These are phyloP conservation scores for Hippocampus abdominalis DNA, from an alignment of 2,113 vertebrate species.

Conservation along the genomic window DNA sequence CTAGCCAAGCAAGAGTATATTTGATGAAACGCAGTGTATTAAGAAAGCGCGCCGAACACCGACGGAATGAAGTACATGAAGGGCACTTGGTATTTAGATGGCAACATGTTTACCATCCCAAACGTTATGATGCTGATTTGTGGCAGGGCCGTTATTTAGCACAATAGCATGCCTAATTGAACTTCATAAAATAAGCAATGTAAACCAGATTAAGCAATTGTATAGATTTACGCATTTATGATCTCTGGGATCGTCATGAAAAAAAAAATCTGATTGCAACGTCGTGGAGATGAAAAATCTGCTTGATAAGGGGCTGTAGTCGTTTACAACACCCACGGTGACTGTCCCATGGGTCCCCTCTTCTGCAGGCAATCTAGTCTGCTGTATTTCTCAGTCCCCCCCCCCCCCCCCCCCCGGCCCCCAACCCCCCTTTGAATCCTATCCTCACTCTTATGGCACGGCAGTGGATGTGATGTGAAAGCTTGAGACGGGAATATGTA, in stretches of 20 bases:
- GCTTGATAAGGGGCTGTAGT: constrained; percentile 56
- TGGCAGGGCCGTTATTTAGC: too few species aligned
- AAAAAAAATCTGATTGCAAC: constrained; percentile 47
- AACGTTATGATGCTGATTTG: neutral
- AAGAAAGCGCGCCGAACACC: constrained; percentile 5
- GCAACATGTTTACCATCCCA: neutral
- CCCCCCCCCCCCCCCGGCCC: constrained; percentile 40
- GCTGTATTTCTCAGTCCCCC: constrained; percentile 27
- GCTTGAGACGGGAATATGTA: neutral
- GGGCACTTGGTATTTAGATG: neutral
- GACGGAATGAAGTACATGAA: neutral
- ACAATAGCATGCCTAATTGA: neutral
- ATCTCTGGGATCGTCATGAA: constrained; percentile 18
- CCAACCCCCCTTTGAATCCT: constrained; percentile 27
- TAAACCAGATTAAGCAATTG: neutral
- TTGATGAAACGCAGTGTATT: constrained; percentile 23
- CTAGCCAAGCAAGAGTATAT: constrained; percentile 18
- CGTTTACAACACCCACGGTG: constrained; percentile 55
- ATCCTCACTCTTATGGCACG: neutral
- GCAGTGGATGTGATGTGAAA: constrained; percentile 5
- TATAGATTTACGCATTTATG: too few species aligned
- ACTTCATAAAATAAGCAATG: neutral
- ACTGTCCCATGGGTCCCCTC: constrained; percentile 54
- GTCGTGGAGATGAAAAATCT: constrained; percentile 56
- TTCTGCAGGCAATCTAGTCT: constrained; percentile 21